These are phyloP conservation scores for Thumatha senex DNA, from an alignment of 2,888 invertebrate species.

Conservation along the genomic window DNA sequence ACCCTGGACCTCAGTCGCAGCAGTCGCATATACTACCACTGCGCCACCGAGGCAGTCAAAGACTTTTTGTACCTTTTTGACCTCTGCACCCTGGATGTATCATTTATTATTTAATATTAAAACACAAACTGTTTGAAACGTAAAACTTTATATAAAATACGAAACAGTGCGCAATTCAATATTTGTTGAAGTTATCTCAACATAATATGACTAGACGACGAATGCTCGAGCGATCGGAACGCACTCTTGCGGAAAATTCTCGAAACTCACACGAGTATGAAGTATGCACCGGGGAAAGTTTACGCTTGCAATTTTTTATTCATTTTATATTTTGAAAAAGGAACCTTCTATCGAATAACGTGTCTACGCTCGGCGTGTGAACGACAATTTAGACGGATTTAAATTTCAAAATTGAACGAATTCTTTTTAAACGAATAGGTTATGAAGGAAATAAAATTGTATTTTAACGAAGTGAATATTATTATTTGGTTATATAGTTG, in stretches of 20 bases:
- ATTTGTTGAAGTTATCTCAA: conserved; percentile 29
- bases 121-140: no score
- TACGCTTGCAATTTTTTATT: conserved; percentile 37
- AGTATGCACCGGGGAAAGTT: conserved; percentile 55
- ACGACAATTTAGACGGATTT: conserved; percentile 32
- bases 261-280: conserved; percentile 62
- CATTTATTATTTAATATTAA: no score
- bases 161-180: conserved; percentile 19
- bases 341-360: conserved; percentile 22
- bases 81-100: no score
- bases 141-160: not conserved
- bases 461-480: not conserved
- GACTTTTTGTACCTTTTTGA: no score
- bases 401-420: conserved; percentile 24
- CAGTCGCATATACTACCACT: no score
- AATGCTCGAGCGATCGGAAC: conserved; percentile 46
- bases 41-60: no score
- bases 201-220: conserved; percentile 35
- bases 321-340: conserved; percentile 31
- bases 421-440: conserved; percentile 16
- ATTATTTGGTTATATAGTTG: no score
- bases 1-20: no score
- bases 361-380: conserved; percentile 25
- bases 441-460: conserved; percentile 12
- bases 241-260: conserved; percentile 69